A percentile compares a stretch with the other conserved stretches of the same genome.
phyloP scores from a whole-genome alignment of 2,797 vertebrate genomes.

The Cygnus olor region DNA sequence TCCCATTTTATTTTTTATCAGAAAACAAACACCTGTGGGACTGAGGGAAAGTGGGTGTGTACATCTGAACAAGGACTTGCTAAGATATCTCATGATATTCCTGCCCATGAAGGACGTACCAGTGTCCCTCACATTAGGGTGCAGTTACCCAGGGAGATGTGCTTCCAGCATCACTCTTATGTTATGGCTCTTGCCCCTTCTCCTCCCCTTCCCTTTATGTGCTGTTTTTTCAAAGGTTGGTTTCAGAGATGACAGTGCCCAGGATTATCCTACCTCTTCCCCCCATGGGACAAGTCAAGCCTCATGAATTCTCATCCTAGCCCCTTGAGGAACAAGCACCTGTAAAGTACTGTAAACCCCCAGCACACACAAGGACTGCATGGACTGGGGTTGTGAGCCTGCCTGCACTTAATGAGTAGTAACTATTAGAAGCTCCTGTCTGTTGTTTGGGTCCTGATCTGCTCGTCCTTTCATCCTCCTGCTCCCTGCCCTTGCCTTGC shows the following conservation, averaged over 20 bases:
- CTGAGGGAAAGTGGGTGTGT: background rate
- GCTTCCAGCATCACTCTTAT: rapidly evolving
- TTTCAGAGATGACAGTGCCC: background rate
- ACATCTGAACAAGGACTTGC: background rate
- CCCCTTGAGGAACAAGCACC: background rate
- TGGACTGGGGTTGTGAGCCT: background rate
- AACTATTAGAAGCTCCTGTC: background rate
- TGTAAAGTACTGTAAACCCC: background rate
- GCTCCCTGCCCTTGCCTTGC: background rate
- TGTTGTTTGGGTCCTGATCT: background rate
- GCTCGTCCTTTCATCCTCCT: background rate
- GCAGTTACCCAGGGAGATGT: background rate
- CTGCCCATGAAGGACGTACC: background rate
- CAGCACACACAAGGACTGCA: background rate
- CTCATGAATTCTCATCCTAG: background rate
- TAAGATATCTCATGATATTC: background rate
- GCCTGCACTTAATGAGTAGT: background rate
- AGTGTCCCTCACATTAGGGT: background rate
- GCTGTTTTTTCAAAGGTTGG: background rate
- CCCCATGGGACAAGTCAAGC: background rate
- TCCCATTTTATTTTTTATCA: no score
- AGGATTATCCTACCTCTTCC: background rate
- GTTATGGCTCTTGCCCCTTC: background rate
- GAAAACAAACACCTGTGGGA: no score
- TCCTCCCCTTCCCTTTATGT: background rate